Percentiles rank a stretch among this genome's conserved stretches.
These are phyloP conservation scores for Hyposmocoma kahamanoa DNA, from an alignment of 1,140 invertebrate species.

Conservation along the genomic window DNA sequence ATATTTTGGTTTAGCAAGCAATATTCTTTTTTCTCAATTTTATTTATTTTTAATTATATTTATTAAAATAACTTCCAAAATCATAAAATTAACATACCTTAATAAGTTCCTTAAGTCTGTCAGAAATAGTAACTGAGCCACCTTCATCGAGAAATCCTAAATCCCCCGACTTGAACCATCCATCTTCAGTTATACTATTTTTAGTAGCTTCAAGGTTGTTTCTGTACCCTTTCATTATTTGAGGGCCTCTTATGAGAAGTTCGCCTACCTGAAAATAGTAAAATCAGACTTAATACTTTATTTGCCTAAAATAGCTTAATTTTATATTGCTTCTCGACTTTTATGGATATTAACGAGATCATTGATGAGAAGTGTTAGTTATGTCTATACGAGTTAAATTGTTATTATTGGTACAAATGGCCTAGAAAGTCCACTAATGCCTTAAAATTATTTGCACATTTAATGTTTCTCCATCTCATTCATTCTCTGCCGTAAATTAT, in stretches of 20 bases:
- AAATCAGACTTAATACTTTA: no score
- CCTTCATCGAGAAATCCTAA: slow-evolving; percentile 79
- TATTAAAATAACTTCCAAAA: background rate
- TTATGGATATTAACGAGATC: no score
- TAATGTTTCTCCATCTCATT: no score
- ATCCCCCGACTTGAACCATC: slow-evolving; percentile 85
- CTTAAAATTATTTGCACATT: no score
- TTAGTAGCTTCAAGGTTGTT: slow-evolving; percentile 80
- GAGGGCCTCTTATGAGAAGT: slow-evolving; percentile 77
- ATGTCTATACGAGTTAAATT: no score
- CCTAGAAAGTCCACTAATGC: no score
- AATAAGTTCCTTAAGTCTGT: slow-evolving; percentile 87
- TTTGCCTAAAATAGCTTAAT: no score
- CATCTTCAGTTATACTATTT: slow-evolving; percentile 76
- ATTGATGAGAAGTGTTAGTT: no score
- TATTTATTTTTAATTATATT: background rate
- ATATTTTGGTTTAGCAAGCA: background rate
- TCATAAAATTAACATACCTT: slow-evolving; percentile 68
- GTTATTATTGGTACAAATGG: no score
- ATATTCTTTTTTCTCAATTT: background rate
- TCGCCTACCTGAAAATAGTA: slow-evolving; percentile 74
- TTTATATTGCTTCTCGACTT: no score
- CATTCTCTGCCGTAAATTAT: no score
- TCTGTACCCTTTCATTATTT: slow-evolving; percentile 82
- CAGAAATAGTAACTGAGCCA: slow-evolving; percentile 78